These are phyloP conservation scores for Phymatocera aterrima DNA, from an alignment of 2,888 invertebrate species.

Conservation along the genomic window DNA sequence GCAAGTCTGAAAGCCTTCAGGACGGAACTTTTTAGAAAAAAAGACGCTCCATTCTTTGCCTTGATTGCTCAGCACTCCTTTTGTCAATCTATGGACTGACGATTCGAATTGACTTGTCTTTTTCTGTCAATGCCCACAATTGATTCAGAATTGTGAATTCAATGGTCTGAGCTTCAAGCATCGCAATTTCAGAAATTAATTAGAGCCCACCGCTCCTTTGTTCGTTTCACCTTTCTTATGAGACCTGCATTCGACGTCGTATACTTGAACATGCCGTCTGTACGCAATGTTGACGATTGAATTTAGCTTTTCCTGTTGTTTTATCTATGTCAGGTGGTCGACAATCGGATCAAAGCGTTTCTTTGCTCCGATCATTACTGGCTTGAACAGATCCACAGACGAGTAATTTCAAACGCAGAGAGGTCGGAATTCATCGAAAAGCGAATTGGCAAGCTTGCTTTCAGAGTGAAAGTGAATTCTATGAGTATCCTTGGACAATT, in stretches of 20 bases:
- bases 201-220: too few relatives aligned
- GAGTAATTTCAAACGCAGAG: neutral
- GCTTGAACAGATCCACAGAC: slow-evolving; percentile 7
- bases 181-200: too few relatives aligned
- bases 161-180: too few relatives aligned
- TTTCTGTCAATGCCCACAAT: too few relatives aligned
- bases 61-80: neutral
- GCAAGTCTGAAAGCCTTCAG: neutral
- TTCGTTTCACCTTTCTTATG: too few relatives aligned
- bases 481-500: neutral
- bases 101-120: too few relatives aligned
- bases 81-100: neutral
- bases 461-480: slow-evolving; percentile 11
- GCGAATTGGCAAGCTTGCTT: slow-evolving; percentile 5
- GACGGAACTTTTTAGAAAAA: neutral
- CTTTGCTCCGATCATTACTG: neutral
- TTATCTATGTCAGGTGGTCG: neutral
- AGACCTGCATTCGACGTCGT: too few relatives aligned
- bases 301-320: neutral
- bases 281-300: neutral
- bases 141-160: too few relatives aligned
- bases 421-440: neutral
- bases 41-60: neutral
- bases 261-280: too few relatives aligned
- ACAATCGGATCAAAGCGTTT: slow-evolving; percentile 2